Percentiles rank a stretch among this genome's conserved stretches.
Conservation (phyloP, 1,140 invertebrate species). For the Camponotus floridanus region DNA sequence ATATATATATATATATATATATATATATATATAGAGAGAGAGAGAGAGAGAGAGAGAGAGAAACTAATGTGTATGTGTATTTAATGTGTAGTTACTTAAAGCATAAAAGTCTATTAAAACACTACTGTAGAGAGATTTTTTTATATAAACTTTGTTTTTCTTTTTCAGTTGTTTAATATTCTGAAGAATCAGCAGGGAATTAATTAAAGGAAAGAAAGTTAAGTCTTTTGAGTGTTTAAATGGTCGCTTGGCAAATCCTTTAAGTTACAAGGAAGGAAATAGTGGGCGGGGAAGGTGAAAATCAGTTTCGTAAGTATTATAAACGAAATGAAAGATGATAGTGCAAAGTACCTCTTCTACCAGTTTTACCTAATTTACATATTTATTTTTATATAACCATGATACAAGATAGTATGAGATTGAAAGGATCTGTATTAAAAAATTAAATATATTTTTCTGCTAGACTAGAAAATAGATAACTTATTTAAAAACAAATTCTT, state of each 20-base stretch:
- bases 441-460: constrained; percentile 34
- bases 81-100: not conserved
- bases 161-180: not conserved
- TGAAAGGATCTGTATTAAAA: not conserved
- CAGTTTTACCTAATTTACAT: not conserved
- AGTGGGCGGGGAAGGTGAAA: not conserved
- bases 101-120: not conserved
- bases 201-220: constrained; percentile 54
- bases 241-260: constrained; percentile 26
- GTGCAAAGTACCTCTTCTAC: constrained; percentile 17
- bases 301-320: constrained; percentile 29
- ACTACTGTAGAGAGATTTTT: not conserved
- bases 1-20: too few species aligned
- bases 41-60: too few species aligned
- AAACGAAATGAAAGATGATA: constrained; percentile 49
- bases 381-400: not conserved
- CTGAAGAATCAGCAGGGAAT: constrained; percentile 46
- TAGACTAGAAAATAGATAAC: not conserved
- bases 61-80: too few species aligned
- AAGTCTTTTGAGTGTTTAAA: constrained; percentile 35
- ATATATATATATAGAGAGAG: too few species aligned
- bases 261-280: constrained; percentile 14
- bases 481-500: constrained; percentile 7
- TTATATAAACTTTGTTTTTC: not conserved
- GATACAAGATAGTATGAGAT: constrained; percentile 21